Evolutionary conservation across 1,140 invertebrate genomes (phyloP).

Genomic region (Phthorimaea operculella): DNA sequence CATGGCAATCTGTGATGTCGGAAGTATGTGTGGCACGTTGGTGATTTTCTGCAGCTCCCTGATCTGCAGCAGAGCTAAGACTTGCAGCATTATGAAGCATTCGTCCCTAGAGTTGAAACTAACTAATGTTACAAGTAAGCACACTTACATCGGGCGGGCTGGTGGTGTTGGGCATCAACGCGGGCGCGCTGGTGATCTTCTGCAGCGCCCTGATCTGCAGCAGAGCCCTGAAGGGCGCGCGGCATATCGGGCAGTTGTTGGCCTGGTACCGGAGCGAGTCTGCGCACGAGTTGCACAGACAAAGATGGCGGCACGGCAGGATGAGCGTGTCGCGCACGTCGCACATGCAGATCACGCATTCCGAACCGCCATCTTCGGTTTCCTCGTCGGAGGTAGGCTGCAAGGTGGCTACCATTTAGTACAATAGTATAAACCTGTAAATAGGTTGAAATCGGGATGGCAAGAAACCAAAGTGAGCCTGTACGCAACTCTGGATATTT

Average conservation of each 20-base stretch:
- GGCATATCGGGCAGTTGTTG: conserved; percentile 98
- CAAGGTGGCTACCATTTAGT: too few relatives aligned
- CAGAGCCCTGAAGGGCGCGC: conserved; percentile 95
- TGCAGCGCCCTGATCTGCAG: conserved; percentile 95
- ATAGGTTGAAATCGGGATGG: too few relatives aligned
- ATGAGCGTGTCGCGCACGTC: conserved; percentile 97
- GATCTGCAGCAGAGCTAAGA: too few relatives aligned
- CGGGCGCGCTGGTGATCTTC: conserved; percentile 70
- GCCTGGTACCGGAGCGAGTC: conserved; percentile 97
- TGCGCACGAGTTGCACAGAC: conserved; percentile 91
- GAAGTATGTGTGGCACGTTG: too few relatives aligned
- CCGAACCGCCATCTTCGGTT: conserved; percentile 94
- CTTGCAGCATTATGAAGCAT: too few relatives aligned
- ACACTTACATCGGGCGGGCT: conserved; percentile 67
- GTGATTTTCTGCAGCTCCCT: too few relatives aligned
- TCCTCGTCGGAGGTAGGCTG: conserved; percentile 85
- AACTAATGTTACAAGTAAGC: not conserved
- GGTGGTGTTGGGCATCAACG: conserved; percentile 43
- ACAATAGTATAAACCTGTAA: too few relatives aligned
- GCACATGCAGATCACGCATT: conserved; percentile 99
- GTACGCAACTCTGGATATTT: too few relatives aligned
- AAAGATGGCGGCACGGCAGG: conserved; percentile 97
- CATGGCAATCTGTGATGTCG: too few relatives aligned
- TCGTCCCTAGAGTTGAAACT: too few relatives aligned
- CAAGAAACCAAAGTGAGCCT: too few relatives aligned